Base-by-base conservation (phyloP, 2,113 vertebrate species). In the Stigmatopora argus region DNA sequence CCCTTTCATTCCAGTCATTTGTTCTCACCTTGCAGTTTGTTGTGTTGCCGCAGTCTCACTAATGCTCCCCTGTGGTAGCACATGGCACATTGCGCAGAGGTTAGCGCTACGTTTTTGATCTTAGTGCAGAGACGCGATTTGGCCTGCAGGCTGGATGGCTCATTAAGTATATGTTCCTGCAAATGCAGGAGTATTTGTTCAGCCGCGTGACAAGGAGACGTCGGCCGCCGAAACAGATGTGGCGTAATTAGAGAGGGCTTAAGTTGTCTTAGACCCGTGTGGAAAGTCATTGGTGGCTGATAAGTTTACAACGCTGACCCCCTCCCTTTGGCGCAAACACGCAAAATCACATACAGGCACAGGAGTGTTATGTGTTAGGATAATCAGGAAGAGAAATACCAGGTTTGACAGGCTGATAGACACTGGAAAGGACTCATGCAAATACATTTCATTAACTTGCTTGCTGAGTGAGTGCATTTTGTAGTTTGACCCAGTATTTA, bases 191-290 rank as follows among this genome's bases (percentile, higher is more conserved):
- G 89, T 91, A 91, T 92, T 91, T 90, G 89, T 89, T 89, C 83
- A 90, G 90, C 83, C 89, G 87, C 89, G 86, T 88, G 86, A 88
- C 87, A 85, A 86, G 87, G 89, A 90, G 87, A 87, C 86, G 84
- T 89, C 80, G 83, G n/a, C 84, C 77, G 80, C 86, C 83, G 81
- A 86, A 91, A 91, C 90, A 92, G 89, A 92, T 91, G 90, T 91
- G 90, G 84, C 70, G 85, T 92, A 92, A 92, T 92, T 91, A 92
- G 85, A 90, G 85, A 72, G 82, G 88, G 87, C 89, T 90, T 91
- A 91, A 90, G 86, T 89, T 89, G 89, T 89, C 86, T 89, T 91
- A 90, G 86, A 84, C 86, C 81, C 69, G 85, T 83, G 87, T 86
- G 83, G 85, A 90, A 90, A 89, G 86, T 87, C 86, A 88, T 86